phyloP scores from a whole-genome alignment of 2,113 vertebrate species.

The Charadrius vociferus region DNA sequence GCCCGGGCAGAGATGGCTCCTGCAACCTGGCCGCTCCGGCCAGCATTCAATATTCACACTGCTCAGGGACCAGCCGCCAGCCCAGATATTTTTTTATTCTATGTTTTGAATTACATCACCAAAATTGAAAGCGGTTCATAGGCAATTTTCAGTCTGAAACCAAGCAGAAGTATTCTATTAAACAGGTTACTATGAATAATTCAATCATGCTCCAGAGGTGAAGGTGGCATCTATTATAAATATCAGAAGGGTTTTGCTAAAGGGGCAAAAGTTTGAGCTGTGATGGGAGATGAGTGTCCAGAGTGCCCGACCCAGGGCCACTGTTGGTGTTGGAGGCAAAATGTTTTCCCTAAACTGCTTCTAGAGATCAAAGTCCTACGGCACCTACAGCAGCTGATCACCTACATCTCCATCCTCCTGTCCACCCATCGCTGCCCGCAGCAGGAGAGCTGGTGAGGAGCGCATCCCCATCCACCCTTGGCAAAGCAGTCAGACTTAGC shows the following conservation, averaged over 20 bases:
- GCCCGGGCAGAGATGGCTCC: neutral
- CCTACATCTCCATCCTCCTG: neutral
- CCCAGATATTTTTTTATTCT: neutral
- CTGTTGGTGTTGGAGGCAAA: neutral
- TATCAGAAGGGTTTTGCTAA: neutral
- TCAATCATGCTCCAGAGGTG: neutral
- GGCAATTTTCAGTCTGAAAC: neutral
- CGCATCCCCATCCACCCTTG: neutral
- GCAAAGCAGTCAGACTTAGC: neutral
- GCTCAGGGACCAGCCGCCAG: fast-evolving
- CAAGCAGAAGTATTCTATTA: neutral
- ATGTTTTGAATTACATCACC: neutral
- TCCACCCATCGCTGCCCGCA: neutral
- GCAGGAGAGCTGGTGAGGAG: neutral
- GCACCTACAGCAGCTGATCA: neutral
- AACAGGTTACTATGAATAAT: neutral
- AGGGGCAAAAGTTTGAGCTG: neutral
- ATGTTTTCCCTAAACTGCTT: neutral
- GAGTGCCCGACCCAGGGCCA: fast-evolving
- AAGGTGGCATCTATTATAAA: neutral
- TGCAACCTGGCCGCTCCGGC: fast-evolving
- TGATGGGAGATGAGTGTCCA: neutral
- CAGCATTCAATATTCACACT: fast-evolving
- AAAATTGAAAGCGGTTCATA: neutral
- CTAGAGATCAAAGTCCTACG: neutral